Evolutionary conservation across 1,140 invertebrate genomes (phyloP).

Genomic region (Bacillus rossius): DNA sequence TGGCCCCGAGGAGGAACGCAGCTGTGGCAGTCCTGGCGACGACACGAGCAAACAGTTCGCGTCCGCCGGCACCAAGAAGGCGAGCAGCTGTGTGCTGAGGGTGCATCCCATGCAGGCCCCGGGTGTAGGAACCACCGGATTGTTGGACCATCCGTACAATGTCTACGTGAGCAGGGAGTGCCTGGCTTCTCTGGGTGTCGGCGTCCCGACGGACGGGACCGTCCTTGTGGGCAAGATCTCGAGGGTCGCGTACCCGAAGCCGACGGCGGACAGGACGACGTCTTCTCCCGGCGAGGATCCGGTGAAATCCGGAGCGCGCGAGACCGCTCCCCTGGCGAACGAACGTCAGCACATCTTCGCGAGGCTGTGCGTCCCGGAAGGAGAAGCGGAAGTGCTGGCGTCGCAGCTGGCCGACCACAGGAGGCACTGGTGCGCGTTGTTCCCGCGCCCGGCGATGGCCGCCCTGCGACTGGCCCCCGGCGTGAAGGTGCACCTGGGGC

Average conservation of each 20-base stretch:
- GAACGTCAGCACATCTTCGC: not conserved
- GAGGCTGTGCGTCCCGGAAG: no score
- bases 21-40: not conserved
- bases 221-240: not conserved
- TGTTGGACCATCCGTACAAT: slow-evolving; percentile 7
- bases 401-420: no score
- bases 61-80: not conserved
- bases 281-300: not conserved
- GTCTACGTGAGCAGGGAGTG: not conserved
- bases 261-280: not conserved
- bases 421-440: no score
- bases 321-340: not conserved
- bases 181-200: not conserved
- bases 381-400: no score
- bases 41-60: not conserved
- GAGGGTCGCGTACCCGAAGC: not conserved
- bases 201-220: not conserved
- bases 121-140: no score
- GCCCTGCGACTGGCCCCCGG: no score
- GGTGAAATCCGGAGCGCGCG: no score
- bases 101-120: not conserved
- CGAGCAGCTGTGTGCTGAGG: not conserved
- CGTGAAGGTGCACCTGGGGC: no score
- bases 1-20: not conserved
- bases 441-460: no score